Evolutionary conservation across 2,888 invertebrate genomes (phyloP), one percentile per base, ranked within the genome.

Genomic region (Fissipunctia ypsillon): DNA sequence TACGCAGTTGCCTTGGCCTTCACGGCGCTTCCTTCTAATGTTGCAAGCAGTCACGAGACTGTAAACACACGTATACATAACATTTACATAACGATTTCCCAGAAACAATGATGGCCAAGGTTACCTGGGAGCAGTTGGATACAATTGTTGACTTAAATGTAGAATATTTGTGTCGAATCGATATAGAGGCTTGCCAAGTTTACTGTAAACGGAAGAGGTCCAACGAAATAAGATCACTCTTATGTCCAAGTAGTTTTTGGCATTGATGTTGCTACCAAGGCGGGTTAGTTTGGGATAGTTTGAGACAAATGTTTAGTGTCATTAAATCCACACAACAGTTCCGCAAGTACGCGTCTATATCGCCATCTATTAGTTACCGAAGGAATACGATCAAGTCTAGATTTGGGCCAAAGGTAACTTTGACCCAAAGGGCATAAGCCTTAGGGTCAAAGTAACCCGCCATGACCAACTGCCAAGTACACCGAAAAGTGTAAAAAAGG

Each of bases 1-100:
- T n/a, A n/a, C 45, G 52, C 52, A 71, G 65, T 56, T 57, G 28
- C 83, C 72, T 73, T 81, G 80, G 69, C 78, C 66, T 78, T 78
- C 66, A 63, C 68, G 28, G 45, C 48, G 73, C 70, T 81, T 81
- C 75, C 77, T 79, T n/a, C 16, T 77, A 16, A 61, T 70, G 66
- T 43, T 54, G 45, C 41, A 22, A 67, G 41, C n/a, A 64, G 60
- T 65, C 60, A 68, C 14, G 19, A 41, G 60, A 69, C 60, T 68
- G 25, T 43, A 45, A 68, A 71, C 54, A 43, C n/a, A 31, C 19
- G 22, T 38, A 61, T n/a, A n/a, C n/a, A 25, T 61, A 41, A 25
- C 2, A 54, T 60, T 31, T 45, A 54, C 28, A 25, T 67, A 31
- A 12, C 5, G 43, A 41, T 31, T 69, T 50, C 19, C 5, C 1